Base-by-base conservation (phyloP, 2,888 invertebrate species). In the Byasa hedistus region DNA sequence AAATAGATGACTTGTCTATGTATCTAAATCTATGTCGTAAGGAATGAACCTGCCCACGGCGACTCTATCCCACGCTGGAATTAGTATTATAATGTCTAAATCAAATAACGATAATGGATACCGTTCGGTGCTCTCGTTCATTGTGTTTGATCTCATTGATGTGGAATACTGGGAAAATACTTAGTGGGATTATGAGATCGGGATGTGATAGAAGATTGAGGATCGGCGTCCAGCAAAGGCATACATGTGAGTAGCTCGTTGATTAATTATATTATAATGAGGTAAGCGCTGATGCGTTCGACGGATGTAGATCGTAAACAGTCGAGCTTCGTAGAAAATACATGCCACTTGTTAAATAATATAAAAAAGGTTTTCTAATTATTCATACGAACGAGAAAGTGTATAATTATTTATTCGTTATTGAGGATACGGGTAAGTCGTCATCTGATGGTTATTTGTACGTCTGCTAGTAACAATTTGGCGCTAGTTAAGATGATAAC, bases 61-160 rank as follows among this genome's bases (percentile, higher is more conserved):
- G 22, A 24, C 52, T 57, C 39, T 51, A 66, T 66, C 65, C 65
- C 65, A 66, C 65, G 39, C 27, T 32, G 44, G 56, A 36, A 44
- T 63, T 24, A 57, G 24, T 22, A 57, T 57, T 56, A 56, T 63
- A 52, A 66, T 58, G 57, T 66, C 66, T 61, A 54, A 66, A 66
- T 66, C 61, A 66, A 66, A 58, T 60, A 65, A 55, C 65, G 57
- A 54, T 61, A 56, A 65, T 51, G n/a, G 52, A 61, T 44, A 10
- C 44, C 52, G 27, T 23, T 36, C 21, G 32, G 32, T 44, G 23
- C 52, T 54, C 32, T 39, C 52, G 3, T 48, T 22, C 15, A 58
- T 58, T 44, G 23, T 44, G 32, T 57, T 32, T 48, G 27, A 21
- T 27, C 24, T 39, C 7, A 15, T n/a, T 22, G 57, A 22, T 22